Evolutionary conservation across 2,113 vertebrate species (phyloP).

Genomic region (Malurus cyaneus): DNA sequence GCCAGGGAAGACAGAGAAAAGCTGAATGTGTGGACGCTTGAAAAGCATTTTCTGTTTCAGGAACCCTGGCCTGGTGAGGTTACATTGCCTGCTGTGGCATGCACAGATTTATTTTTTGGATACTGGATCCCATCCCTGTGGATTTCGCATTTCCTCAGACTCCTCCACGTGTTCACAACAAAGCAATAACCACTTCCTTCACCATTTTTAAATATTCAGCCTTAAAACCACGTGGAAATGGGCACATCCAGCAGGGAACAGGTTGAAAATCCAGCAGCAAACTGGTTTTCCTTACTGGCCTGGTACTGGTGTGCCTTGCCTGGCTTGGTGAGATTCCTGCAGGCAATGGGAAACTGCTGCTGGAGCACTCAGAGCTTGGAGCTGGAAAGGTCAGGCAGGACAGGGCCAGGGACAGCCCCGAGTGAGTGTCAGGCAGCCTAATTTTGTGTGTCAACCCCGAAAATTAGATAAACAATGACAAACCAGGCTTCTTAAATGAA

Average conservation of each 20-base stretch:
- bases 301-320: not conserved
- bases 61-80: not conserved
- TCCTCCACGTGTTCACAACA: accelerated
- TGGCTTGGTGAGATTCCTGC: not conserved
- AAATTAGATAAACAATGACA: constrained; percentile 88
- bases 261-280: not conserved
- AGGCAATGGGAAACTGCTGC: constrained; percentile 21
- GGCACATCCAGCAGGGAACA: not conserved
- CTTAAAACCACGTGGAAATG: not conserved
- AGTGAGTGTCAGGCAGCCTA: constrained; percentile 78
- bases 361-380: not conserved
- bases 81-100: not conserved
- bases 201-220: not conserved
- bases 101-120: not conserved
- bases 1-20: constrained; percentile 35
- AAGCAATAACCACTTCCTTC: too few species aligned
- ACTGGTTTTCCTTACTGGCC: not conserved
- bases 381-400: constrained; percentile 69
- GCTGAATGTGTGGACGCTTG: not conserved
- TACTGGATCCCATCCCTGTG: not conserved
- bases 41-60: not conserved
- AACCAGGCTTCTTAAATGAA: constrained; percentile 85
- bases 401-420: constrained; percentile 63
- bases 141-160: not conserved
- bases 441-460: constrained; percentile 82